Evolutionary conservation across 1,140 invertebrate species (phyloP).

Genomic region (Ceratina australensis): DNA sequence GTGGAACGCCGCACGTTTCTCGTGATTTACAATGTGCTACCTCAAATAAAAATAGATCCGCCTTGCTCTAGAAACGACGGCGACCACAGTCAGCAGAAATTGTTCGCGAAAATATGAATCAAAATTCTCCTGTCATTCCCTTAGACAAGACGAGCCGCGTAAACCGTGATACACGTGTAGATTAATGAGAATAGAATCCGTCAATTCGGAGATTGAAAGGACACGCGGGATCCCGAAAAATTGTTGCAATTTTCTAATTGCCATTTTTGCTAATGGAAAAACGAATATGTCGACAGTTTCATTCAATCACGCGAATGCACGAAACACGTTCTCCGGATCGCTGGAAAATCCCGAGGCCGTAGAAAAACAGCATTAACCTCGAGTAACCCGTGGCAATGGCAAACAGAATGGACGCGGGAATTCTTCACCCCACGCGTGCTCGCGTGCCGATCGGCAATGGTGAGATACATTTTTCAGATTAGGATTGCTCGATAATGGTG

Average conservation of each 20-base stretch:
- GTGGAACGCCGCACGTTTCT: conserved; percentile 23
- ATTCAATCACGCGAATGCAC: too few species aligned
- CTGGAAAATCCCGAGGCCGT: too few species aligned
- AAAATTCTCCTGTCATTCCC: neutral
- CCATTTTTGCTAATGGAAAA: too few species aligned
- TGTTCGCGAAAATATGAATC: too few species aligned
- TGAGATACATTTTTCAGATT: conserved; percentile 61
- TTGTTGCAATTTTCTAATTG: neutral
- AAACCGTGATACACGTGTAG: too few species aligned
- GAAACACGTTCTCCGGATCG: too few species aligned
- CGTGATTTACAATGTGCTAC: conserved; percentile 35
- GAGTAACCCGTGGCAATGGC: too few species aligned
- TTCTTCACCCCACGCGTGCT: neutral
- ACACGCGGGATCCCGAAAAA: neutral
- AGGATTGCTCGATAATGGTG: conserved; percentile 60
- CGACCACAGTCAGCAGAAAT: neutral
- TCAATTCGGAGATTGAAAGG: too few species aligned
- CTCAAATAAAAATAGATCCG: conserved; percentile 27
- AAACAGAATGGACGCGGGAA: neutral
- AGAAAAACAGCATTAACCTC: neutral
- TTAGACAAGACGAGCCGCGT: too few species aligned
- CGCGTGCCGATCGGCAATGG: conserved; percentile 1
- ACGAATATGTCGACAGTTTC: too few species aligned
- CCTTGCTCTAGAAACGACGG: neutral
- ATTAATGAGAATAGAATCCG: too few species aligned